Evolutionary conservation across 2,888 invertebrate species (phyloP), one percentile per base, ranked within the genome.

Genomic region (Lycia hirtaria): DNA sequence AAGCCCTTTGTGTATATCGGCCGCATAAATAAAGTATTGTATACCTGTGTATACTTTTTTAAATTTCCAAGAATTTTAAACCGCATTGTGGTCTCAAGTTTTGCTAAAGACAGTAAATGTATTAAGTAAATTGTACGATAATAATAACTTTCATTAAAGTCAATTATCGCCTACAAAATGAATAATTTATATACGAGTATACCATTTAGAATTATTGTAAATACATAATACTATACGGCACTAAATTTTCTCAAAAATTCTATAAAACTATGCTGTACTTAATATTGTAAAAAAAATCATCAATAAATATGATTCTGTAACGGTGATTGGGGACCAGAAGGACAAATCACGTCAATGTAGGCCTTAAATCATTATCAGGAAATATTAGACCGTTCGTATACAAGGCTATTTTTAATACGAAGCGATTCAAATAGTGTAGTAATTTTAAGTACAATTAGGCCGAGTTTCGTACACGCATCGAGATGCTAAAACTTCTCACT

Each of bases 321-420:
- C 86, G 86, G 85, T 85, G 76, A 79, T 80, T 77, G 67, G 85
- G 88, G 88, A 88, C 87, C 87, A 88, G 81, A 76, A 65, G 74
- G 76, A 81, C 73, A 73, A 62, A 62, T 72, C 66, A 79, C 78
- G 75, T 80, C 78, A 72, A 71, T 62, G 72, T 78, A 79, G 76
- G 78, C 83, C 80, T 80, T 82, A 76, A 56, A 67, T 71, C 28
- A 30, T 44, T 32, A 30, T 44, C 44, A 44, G 19, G 20, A 44
- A 44, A 44, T 44, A 44, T 30, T 17, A 26, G 10, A 2, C 6
- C 22, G 14, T 3, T 24, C 24, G 40, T 40, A 40, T 24, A 40
- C 9, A 40, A 22, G 12, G 14, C 19, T 10, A 20, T 41, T 15
- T 10, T 2, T 1, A 10, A 26, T 17, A 26, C 15, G 15, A 9